Conservation (phyloP, 2,888 invertebrate genomes). For the Belgica antarctica region DNA sequence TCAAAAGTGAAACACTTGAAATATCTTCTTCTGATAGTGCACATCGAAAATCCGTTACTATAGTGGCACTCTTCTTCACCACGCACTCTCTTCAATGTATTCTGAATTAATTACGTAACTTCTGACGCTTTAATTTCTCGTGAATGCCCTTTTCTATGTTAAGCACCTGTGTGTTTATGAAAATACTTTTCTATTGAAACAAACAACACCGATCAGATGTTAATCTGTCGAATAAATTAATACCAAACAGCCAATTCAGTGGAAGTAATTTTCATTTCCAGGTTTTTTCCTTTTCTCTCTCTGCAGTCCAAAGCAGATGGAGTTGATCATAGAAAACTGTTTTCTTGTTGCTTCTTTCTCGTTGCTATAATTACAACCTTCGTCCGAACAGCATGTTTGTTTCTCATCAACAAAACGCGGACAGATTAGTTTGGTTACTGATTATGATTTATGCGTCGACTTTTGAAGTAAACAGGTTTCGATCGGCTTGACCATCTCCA, state of each 20-base stretch:
- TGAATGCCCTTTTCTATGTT: no score
- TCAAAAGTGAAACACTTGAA: no score
- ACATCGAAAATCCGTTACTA: neutral
- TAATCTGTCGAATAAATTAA: constrained; percentile 36
- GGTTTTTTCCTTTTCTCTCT: neutral
- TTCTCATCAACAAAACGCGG: constrained; percentile 22
- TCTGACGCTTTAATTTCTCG: constrained; percentile 2
- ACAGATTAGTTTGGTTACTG: constrained; percentile 34
- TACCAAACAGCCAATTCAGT: constrained; percentile 25
- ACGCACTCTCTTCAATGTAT: neutral
- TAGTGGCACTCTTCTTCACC: constrained; percentile 4
- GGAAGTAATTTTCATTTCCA: constrained; percentile 26
- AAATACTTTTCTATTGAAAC: neutral
- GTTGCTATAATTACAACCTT: constrained; percentile 37
- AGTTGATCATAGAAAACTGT: constrained; percentile 2
- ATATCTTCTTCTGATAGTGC: no score
- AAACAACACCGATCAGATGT: constrained; percentile 37
- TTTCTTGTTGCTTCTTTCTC: neutral
- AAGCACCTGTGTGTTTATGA: constrained; percentile 32
- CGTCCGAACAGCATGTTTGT: constrained; percentile 25
- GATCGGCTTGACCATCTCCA: constrained; percentile 1
- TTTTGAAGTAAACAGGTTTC: constrained; percentile 28
- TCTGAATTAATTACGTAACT: neutral
- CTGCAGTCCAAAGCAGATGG: constrained; percentile 34
- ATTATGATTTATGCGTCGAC: constrained; percentile 34